Evolutionary conservation across 2,797 vertebrate genomes (phyloP), one percentile per base, ranked within the genome.

Genomic region (Sebastes nivosus): DNA sequence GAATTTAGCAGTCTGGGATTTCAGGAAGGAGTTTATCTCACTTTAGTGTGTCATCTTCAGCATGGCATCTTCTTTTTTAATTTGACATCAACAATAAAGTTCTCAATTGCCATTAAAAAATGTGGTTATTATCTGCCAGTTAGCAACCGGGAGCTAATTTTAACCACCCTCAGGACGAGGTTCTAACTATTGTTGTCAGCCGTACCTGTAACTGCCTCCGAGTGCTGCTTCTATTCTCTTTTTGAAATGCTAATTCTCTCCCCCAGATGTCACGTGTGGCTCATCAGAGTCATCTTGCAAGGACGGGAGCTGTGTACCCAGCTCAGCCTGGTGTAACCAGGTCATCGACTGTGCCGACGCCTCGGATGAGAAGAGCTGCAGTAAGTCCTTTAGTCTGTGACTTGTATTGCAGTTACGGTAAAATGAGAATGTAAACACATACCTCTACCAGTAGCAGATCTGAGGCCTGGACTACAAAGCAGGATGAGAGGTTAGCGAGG

Each of bases 361-460:
- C 79, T 98, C 98, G 0, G 99, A 99, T 92, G 99, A 99, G 87
- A 99, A 97, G 92, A 96, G 83, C 90, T 99, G 99, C 95, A 97
- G 99, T 99, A 93, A 97, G 99, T 91, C 73, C 65, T 84, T 61
- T 27, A 24, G 24, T 72, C 36, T 73, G 60, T 55, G 22, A 71
- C 87, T 83, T 88, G 57, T 71, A 66, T 75, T 12, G 68, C 29
- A 67, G 38, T 67, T 69, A 16, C 0, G 2, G 29, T 6, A 30
- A 58, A 69, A 73, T n/a, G n/a, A 59, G 50, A 76, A 64, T 18
- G 46, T 36, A 54, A 32, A 61, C 38, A 54, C 42, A 18, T 34
- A 42, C 11, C 27, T 30, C 22, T 64, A 69, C 20, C 54, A 25
- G 30, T 24, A 42, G 25, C 63, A 36, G 58, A 85, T 73, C 46